These are phyloP conservation scores for Babylonia areolata DNA, from an alignment of 1,140 invertebrate species.

Conservation along the genomic window DNA sequence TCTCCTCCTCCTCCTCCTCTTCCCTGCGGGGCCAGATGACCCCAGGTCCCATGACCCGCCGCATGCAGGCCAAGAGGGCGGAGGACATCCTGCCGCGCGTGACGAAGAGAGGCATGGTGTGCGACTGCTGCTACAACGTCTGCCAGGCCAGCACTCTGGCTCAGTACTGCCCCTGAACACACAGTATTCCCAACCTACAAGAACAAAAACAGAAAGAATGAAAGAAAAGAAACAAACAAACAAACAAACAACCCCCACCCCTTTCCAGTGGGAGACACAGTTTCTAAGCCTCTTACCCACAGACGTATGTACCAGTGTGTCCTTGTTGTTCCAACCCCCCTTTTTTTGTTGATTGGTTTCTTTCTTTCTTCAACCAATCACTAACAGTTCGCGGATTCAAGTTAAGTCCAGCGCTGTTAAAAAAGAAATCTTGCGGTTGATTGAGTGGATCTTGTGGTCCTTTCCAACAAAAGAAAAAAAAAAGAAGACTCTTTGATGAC, in stretches of 20 bases:
- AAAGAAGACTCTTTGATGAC: not conserved
- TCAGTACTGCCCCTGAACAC: slow-evolving; percentile 9
- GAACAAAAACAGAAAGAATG: not conserved
- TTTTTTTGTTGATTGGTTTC: too few species aligned
- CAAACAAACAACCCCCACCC: too few species aligned
- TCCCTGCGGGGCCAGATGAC: not conserved
- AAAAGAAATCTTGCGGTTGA: not conserved
- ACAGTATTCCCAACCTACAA: not conserved
- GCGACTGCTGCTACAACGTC: slow-evolving; percentile 37
- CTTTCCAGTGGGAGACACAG: too few species aligned
- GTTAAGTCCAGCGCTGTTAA: too few species aligned
- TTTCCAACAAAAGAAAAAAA: too few species aligned
- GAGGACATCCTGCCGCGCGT: not conserved
- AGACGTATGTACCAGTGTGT: not conserved
- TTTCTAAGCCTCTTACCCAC: not conserved
- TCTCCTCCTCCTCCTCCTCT: not conserved
- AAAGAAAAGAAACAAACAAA: not conserved
- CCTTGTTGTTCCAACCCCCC: not conserved
- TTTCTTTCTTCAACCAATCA: not conserved
- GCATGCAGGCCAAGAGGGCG: not conserved
- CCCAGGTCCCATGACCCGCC: too few species aligned
- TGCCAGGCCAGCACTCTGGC: slow-evolving; percentile 29
- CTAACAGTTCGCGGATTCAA: not conserved
- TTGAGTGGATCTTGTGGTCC: not conserved
- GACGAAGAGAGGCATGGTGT: slow-evolving; percentile 30